Base-by-base conservation (phyloP, 1,140 invertebrate genomes). In the Drosophila ironensis region DNA sequence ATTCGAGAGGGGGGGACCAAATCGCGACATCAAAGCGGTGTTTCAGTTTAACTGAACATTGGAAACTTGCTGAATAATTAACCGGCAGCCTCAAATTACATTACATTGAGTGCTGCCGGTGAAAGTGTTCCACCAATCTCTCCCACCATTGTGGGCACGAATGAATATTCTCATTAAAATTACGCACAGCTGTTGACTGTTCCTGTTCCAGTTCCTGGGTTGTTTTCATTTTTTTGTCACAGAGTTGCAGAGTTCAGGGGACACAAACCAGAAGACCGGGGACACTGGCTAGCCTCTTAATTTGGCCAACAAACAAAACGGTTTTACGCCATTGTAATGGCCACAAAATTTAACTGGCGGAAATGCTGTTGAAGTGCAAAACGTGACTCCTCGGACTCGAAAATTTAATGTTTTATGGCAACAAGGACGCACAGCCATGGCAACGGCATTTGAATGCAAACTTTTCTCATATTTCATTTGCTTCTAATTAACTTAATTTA, bases 121-220 rank as follows among this genome's bases (percentile, higher is more conserved):
- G 72, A 75, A 74, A 48, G 57, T 66, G 76, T 63, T 50, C 40
- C 63, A 52, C 63, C 70, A 74, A 80, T 80, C 76, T 80, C 67
- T 75, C 67, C 64, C 77, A 67, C 76, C 64, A 71, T 76, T 82
- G 76, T 75, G 77, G 76, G 54, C 69, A 44, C 63, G 59, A 81
- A 81, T 76, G 72, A 76, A 81, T 81, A 82, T 81, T 81, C 54
- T 71, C 72, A 81, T 81, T 82, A 81, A 81, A 81, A 81, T 81
- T 68, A 72, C 59, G 37, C 54, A 30, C 76, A 82, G 76, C 59
- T 81, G 76, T 60, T 80, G 53, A 37, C 60, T 40, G 67, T 52
- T 50, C 2, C 38, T 16, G 28, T 46, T 46, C 37, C 60, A 35
- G 67, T 52, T 50, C 2, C 38, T 16, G 28, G 37, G 37, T 46